Evolutionary conservation across 2,888 invertebrate genomes (phyloP).

Genomic region (Eupsilia transversa): DNA sequence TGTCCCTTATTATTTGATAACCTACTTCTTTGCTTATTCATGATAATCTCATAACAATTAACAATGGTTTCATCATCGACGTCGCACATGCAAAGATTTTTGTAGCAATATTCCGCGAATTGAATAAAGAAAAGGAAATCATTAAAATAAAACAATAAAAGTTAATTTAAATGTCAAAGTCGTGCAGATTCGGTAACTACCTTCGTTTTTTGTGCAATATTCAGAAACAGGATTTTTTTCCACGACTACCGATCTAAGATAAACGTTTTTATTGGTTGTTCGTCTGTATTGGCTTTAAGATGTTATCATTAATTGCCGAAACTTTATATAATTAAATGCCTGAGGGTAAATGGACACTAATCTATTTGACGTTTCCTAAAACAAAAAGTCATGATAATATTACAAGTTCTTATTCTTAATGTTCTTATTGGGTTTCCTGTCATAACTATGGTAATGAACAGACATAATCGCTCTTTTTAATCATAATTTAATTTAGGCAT

Average conservation of each 20-base stretch:
- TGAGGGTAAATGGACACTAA: constrained; percentile 5
- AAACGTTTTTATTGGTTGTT: constrained; percentile 16
- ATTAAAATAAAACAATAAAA: constrained; percentile 18
- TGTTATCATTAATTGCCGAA: constrained; percentile 38
- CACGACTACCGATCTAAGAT: constrained; percentile 18
- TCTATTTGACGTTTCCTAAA: constrained; percentile 23
- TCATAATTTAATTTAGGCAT: too few relatives aligned
- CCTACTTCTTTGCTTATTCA: constrained; percentile 18
- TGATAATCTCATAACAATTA: constrained; percentile 23
- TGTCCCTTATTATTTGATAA: constrained; percentile 22
- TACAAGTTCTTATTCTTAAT: neutral
- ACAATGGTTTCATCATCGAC: constrained; percentile 31
- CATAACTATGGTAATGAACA: neutral
- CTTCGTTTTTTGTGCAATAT: constrained; percentile 40
- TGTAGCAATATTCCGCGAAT: constrained; percentile 35
- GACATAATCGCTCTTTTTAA: too few relatives aligned
- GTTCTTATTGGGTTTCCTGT: neutral
- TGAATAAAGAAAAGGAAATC: neutral
- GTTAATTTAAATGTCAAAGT: constrained; percentile 44
- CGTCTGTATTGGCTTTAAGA: constrained; percentile 32
- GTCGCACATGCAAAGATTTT: neutral
- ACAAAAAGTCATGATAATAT: neutral
- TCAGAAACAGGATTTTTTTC: constrained; percentile 24
- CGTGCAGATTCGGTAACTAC: constrained; percentile 45
- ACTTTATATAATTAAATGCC: constrained; percentile 26